Evolutionary conservation across 2,888 invertebrate species (phyloP), one percentile per base, ranked within the genome.

Genomic region (Latheticus oryzae): DNA sequence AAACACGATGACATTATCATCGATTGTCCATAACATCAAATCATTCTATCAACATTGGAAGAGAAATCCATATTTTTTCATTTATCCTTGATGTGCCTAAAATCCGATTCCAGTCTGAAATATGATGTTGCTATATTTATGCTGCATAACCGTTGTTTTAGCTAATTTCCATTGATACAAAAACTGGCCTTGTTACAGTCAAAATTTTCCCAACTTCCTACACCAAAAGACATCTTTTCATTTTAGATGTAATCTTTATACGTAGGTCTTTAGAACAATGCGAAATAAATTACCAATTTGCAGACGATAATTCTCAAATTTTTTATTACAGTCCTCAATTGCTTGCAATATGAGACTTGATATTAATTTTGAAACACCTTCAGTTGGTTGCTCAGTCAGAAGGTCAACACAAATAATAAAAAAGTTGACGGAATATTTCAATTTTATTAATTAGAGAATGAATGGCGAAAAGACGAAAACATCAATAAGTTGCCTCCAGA

Each of bases 241-340:
- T 37, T 7, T 11, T 26, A 16, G 42, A 33, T 33, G 19, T 33
- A 32, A 52, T 52, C 52, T 32, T 11, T 17, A 19, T 52, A 28
- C 52, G 53, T 54, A 16, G 53, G 53, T 21, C n/a, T 9, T 8
- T 4, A n/a, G 19, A 45, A 54, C 53, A 54, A 54, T 54, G 37
- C 17, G 11, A 45, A 38, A 54, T 35, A 45, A 54, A 54, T 35
- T 35, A 37, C 53, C 16, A 54, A 54, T 54, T 54, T 35, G 11
- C 26, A n/a, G 21, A 33, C 19, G 43, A 53, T 53, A 51, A 53
- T 53, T 35, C 45, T 26, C 15, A 30, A 38, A 38, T 35, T 47
- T 11, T 42, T 51, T 51, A 30, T 30, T 7, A 13, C 30, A 17
- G 16, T 17, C n/a, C n/a, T n/a, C 40, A 51, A 51, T 51, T 51